Conservation (phyloP, 2,888 invertebrate species). For the Nesidiocoris tenuis region DNA sequence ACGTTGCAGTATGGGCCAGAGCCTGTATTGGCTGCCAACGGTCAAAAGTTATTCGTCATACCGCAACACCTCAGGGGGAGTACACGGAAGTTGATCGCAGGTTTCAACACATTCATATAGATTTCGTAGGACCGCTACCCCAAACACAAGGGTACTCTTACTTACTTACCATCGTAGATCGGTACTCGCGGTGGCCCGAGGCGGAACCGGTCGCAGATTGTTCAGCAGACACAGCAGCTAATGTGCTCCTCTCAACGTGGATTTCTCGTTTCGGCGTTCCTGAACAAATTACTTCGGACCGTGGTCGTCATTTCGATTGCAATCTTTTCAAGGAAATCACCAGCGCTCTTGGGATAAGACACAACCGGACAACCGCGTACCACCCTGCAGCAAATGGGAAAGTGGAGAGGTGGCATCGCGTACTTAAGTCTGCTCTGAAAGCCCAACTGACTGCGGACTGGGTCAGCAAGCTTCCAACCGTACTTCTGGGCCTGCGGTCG, state of each 20-base stretch:
- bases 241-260: constrained; percentile 54
- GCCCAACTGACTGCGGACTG: constrained; percentile 48
- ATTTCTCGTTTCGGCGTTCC: constrained; percentile 55
- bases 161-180: constrained; percentile 53
- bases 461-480: constrained; percentile 52
- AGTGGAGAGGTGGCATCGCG: constrained; percentile 55
- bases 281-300: constrained; percentile 51
- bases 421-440: constrained; percentile 54
- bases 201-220: constrained; percentile 53
- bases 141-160: constrained; percentile 52
- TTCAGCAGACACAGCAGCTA: too few species aligned
- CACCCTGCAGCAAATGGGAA: constrained; percentile 53
- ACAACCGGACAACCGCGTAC: constrained; percentile 50
- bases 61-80: too few species aligned
- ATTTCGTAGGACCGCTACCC: constrained; percentile 56
- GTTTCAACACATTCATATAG: constrained; percentile 55
- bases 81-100: constrained; percentile 47
- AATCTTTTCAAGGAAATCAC: constrained; percentile 50
- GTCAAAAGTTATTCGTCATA: too few species aligned
- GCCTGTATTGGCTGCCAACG: constrained; percentile 52
- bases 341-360: constrained; percentile 49
- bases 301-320: constrained; percentile 52
- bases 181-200: constrained; percentile 55
- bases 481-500: constrained; percentile 53
- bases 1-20: constrained; percentile 51